A percentile compares a stretch with the other conserved stretches of the same genome.
Evolutionary conservation across 2,797 vertebrate species (phyloP).

Genomic region (Atherinosoma microstoma): DNA sequence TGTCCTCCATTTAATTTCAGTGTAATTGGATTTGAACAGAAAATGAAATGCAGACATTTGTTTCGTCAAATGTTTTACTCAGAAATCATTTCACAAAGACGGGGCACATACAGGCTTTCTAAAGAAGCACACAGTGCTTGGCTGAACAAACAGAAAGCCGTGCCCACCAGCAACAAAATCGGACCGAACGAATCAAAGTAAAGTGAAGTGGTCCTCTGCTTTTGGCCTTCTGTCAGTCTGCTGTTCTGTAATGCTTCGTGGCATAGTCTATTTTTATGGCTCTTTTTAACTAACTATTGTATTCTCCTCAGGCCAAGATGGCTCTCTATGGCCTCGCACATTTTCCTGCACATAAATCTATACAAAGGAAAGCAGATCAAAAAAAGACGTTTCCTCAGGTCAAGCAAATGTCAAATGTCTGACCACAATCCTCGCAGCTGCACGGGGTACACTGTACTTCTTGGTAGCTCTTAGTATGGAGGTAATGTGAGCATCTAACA

Average conservation of each 20-base stretch:
- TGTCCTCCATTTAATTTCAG: background rate
- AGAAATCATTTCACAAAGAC: background rate
- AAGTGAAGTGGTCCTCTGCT: conserved; percentile 35
- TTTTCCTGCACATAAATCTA: conserved; percentile 30
- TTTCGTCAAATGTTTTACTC: background rate
- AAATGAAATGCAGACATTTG: background rate
- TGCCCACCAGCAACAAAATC: conserved; percentile 23
- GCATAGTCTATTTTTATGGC: conserved; percentile 57
- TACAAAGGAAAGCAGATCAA: conserved; percentile 46
- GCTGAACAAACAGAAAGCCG: conserved; percentile 22
- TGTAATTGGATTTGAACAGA: background rate
- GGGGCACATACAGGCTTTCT: background rate
- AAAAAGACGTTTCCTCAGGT: conserved; percentile 30
- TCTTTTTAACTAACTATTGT: conserved; percentile 51
- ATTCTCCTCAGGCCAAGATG: conserved; percentile 38
- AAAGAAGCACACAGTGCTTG: conserved; percentile 13
- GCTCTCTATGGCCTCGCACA: conserved; percentile 29
- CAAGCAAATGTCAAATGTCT: conserved; percentile 45
- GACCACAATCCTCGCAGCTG: conserved; percentile 41
- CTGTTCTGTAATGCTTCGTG: conserved; percentile 53
- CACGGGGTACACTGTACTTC: background rate
- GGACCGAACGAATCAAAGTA: conserved; percentile 35
- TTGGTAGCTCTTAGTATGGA: conserved; percentile 10
- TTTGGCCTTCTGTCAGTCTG: conserved; percentile 45
- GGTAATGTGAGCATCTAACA: background rate